Percentiles rank a stretch among this genome's conserved stretches.
Evolutionary conservation across 1,140 invertebrate genomes (phyloP).

Genomic region (Drosophila ananassae): DNA sequence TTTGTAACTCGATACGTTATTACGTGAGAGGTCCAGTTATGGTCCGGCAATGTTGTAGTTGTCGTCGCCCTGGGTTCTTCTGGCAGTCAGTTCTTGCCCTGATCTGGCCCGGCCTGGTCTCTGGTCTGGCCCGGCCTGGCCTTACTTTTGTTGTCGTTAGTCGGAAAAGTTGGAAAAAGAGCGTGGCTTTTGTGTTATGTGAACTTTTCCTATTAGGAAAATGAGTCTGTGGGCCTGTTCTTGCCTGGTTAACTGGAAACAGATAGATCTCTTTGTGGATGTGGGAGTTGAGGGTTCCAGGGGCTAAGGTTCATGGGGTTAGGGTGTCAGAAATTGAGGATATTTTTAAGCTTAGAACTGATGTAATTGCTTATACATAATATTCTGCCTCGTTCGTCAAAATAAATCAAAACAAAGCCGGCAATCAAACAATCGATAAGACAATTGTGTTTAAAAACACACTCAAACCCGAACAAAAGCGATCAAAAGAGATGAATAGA

Average conservation of each 20-base stretch:
- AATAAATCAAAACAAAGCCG: conserved; percentile 17
- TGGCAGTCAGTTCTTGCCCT: conserved; percentile 10
- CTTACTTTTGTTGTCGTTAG: conserved; percentile 33
- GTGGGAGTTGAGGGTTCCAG: conserved; percentile 9
- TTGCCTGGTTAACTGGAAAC: neutral
- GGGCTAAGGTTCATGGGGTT: neutral
- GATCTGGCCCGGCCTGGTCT: conserved; percentile 16
- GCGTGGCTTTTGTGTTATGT: conserved; percentile 43
- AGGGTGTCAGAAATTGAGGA: neutral
- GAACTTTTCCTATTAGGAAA: conserved; percentile 75
- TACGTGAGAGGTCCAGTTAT: conserved; percentile 82
- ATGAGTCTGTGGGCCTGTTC: conserved; percentile 16
- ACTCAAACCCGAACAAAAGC: conserved; percentile 29
- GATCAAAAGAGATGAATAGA: conserved; percentile 28
- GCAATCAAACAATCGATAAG: conserved; percentile 20
- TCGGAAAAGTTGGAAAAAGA: conserved; percentile 27
- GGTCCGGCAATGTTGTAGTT: conserved; percentile 64
- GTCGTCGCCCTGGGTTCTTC: conserved; percentile 9
- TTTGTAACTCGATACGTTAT: conserved; percentile 78
- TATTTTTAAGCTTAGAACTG: neutral
- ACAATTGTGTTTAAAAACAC: conserved; percentile 44
- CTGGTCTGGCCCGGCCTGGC: conserved; percentile 14
- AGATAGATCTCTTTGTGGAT: conserved; percentile 12
- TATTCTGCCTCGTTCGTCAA: conserved; percentile 1
- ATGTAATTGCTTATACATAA: neutral